Evolutionary conservation across 1,140 invertebrate genomes (phyloP), one percentile per base, ranked within the genome.

Genomic region (Rhizoglyphus robini): DNA sequence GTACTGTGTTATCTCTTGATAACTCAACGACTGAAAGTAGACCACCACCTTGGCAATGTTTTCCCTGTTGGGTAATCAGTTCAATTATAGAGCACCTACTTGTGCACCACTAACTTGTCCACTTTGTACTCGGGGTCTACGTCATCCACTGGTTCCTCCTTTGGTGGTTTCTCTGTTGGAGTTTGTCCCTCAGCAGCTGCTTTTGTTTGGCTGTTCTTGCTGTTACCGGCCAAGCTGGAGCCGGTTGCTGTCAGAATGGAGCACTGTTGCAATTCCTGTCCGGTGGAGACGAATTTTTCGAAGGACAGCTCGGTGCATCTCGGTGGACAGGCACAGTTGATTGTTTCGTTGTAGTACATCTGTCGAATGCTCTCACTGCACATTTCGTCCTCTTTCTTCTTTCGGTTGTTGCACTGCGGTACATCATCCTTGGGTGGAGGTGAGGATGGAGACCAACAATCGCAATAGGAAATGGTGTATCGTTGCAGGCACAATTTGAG

Each of bases 241-340:
- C 47, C 48, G 29, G 15, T 51, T 1, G 67, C 25, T 25, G 67
- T 48, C n/a, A 68, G 25, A 34, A 65, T 65, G n/a, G 67, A 67
- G 59, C 67, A 68, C 63, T 65, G 67, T n/a, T 29, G 65, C 29
- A 66, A 36, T 34, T 68, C 63, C 23, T 51, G 25, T 51, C 67
- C 67, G 29, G 67, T 68, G 0, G 67, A 68, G 4, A 68, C 51
- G 29, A 62, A 68, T 31, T 68, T 67, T 57, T 66, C 67, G 27
- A 60, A 68, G 1, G 54, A 48, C 25, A 36, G 30, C 51, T 68
- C 67, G 32, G 27, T 51, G 49, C 67, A 68, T 31, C 67, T 4
- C 11, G 67, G 67, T 38, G 67, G 67, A 65, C 63, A 68, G 25
- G 60, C 27, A 34, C 67, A 68, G 31, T 41, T 47, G 20, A 68